These are phyloP conservation scores for Agraylea sexmaculata DNA, from an alignment of 1,140 invertebrate genomes.

Conservation along the genomic window DNA sequence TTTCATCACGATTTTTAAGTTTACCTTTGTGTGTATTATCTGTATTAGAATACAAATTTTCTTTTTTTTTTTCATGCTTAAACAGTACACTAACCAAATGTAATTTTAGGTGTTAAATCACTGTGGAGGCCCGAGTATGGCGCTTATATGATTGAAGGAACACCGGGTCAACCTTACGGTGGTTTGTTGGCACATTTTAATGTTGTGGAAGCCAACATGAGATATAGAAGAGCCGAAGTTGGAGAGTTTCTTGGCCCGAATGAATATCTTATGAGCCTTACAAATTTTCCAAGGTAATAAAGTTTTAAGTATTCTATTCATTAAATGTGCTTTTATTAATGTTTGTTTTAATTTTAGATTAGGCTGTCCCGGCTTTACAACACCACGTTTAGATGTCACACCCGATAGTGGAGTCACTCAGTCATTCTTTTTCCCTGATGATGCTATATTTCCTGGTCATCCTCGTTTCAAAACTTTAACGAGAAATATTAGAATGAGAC, in stretches of 20 bases:
- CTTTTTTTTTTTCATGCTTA: too few relatives aligned
- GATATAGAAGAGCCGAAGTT: conserved; percentile 76
- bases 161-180: conserved; percentile 91
- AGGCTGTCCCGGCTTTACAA: conserved; percentile 82
- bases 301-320: too few relatives aligned
- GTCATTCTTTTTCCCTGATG: conserved; percentile 92
- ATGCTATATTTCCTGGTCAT: conserved; percentile 87
- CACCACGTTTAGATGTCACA: conserved; percentile 57
- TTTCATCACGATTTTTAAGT: too few relatives aligned
- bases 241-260: conserved; percentile 59
- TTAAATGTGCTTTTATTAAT: conserved; percentile 5
- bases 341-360: conserved; percentile 31
- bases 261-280: conserved; percentile 82
- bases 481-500: conserved; percentile 79
- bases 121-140: conserved; percentile 97
- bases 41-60: too few relatives aligned
- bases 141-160: conserved; percentile 99
- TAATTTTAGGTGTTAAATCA: conserved; percentile 63
- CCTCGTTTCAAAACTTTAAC: conserved; percentile 93
- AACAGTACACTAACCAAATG: too few relatives aligned
- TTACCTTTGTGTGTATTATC: too few relatives aligned
- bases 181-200: conserved; percentile 93
- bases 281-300: conserved; percentile 87
- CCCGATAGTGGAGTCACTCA: conserved; percentile 57
- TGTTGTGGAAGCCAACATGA: conserved; percentile 97